These are phyloP conservation scores for Megastigmus dorsalis DNA, from an alignment of 2,888 invertebrate species.

Conservation along the genomic window DNA sequence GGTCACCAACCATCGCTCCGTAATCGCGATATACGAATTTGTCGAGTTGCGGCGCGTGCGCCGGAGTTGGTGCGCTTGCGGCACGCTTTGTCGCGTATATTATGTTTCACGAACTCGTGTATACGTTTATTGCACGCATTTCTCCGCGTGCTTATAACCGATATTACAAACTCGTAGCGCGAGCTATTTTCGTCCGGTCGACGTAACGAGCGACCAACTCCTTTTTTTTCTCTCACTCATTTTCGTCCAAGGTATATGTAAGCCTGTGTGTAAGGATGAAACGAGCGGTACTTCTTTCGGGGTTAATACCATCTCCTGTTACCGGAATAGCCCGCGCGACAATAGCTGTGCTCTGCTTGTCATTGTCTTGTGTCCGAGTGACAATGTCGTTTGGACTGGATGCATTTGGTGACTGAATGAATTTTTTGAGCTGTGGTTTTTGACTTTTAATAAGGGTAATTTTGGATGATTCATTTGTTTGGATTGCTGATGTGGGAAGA, in stretches of 20 bases:
- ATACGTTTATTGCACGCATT: slow-evolving; percentile 22
- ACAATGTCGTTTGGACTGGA: too few relatives aligned
- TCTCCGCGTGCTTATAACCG: not conserved
- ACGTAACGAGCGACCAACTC: slow-evolving; percentile 25
- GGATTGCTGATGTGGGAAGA: too few relatives aligned
- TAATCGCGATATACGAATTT: too few relatives aligned
- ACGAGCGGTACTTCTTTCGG: slow-evolving; percentile 39
- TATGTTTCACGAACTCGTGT: slow-evolving; percentile 15
- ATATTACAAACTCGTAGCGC: slow-evolving; percentile 22
- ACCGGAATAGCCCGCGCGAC: slow-evolving; percentile 28
- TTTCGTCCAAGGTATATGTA: not conserved
- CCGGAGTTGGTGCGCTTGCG: not conserved
- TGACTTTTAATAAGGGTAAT: too few relatives aligned
- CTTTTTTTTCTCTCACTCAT: not conserved
- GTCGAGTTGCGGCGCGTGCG: too few relatives aligned
- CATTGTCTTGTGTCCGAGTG: too few relatives aligned
- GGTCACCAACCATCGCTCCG: too few relatives aligned
- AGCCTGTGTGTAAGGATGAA: not conserved
- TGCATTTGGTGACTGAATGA: too few relatives aligned
- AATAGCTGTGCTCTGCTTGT: too few relatives aligned
- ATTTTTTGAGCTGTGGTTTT: too few relatives aligned
- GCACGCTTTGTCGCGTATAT: slow-evolving; percentile 13
- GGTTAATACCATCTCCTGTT: slow-evolving; percentile 30
- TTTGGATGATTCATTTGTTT: too few relatives aligned
- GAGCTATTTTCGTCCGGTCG: slow-evolving; percentile 5